Base-by-base conservation (phyloP, 1,140 invertebrate species). In the Drosophila gunungcola region DNA sequence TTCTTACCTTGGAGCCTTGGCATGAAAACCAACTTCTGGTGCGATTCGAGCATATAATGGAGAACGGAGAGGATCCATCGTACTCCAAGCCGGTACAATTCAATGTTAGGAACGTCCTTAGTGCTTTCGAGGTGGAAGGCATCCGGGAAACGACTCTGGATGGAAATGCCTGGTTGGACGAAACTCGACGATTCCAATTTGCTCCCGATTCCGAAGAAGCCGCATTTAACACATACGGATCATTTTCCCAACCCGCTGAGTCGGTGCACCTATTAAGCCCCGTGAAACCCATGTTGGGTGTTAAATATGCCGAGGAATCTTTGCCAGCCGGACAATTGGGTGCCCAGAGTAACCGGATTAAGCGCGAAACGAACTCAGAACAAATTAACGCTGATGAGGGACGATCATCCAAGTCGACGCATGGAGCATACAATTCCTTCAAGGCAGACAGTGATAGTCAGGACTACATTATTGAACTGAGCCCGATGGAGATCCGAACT, bases 1-100 rank as follows among this genome's bases (percentile, higher is more conserved):
- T 99, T 41, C 92, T 99, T 13, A 98, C 97, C 3, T 86, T 99
- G 51, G 97, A 98, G 89, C 96, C 97, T 3, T 97, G 97, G 95
- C 95, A 95, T 57, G 94, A 94, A 2, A 93, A 93, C 2, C 94
- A 94, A 12, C 92, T 97, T 10, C 93, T 99, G 1, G 79, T 99
- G 0, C 94, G 98, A 45, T 93, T 99, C 4, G 98, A 99, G 85
- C 97, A 99, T 90, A 94, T 98, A 49, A 95, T 97, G 73, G 97
- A 98, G 34, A 81, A 79, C n/a, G 72, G 65, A 25, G 91, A 91
- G 43, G 84, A 89, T 25, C 2, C 48, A 2, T 39, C 53, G 11
- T 74, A 74, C 25, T 95, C 96, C 6, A 77, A 94, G 60, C 93
- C 94, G 1, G 94, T 94, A 1, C 94, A 91, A 49, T 91, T 95